Evolutionary conservation across 2,888 invertebrate species (phyloP).

Genomic region (Epistrophella euchroma): DNA sequence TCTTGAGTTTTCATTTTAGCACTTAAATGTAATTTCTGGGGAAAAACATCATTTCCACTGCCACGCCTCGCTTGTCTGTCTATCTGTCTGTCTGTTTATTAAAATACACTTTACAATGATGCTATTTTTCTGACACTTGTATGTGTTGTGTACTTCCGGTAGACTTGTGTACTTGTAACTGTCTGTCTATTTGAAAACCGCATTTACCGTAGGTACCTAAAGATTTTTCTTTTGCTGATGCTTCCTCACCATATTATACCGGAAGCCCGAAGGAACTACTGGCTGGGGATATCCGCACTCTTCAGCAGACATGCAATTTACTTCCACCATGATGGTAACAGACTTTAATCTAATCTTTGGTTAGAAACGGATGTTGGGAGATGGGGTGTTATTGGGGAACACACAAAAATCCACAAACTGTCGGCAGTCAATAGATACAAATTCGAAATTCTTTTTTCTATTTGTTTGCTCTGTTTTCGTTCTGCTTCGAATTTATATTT

Average conservation of each 20-base stretch:
- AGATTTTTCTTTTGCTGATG: constrained; percentile 23
- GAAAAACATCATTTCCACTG: constrained; percentile 59
- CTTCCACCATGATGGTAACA: constrained; percentile 28
- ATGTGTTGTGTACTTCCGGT: constrained; percentile 52
- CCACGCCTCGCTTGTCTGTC: constrained; percentile 22
- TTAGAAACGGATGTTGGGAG: constrained; percentile 27
- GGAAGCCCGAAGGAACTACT: neutral
- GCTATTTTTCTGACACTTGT: constrained; percentile 55
- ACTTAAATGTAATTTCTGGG: constrained; percentile 62
- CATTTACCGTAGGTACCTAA: constrained; percentile 32
- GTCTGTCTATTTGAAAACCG: constrained; percentile 49
- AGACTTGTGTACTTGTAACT: constrained; percentile 58
- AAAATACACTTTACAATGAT: constrained; percentile 56
- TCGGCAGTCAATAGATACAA: constrained; percentile 49
- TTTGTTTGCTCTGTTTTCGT: constrained; percentile 9
- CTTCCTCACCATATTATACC: constrained; percentile 16
- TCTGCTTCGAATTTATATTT: constrained; percentile 1
- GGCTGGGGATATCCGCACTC: constrained; percentile 22
- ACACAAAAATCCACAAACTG: constrained; percentile 26
- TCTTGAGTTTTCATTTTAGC: constrained; percentile 34
- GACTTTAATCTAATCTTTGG: constrained; percentile 56
- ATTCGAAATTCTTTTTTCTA: constrained; percentile 4
- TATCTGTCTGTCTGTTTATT: constrained; percentile 53
- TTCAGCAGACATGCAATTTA: constrained; percentile 68
- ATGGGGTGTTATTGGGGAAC: neutral